These are phyloP conservation scores for Cryptoblepharus egeriae DNA, from an alignment of 2,797 vertebrate genomes.

Conservation along the genomic window DNA sequence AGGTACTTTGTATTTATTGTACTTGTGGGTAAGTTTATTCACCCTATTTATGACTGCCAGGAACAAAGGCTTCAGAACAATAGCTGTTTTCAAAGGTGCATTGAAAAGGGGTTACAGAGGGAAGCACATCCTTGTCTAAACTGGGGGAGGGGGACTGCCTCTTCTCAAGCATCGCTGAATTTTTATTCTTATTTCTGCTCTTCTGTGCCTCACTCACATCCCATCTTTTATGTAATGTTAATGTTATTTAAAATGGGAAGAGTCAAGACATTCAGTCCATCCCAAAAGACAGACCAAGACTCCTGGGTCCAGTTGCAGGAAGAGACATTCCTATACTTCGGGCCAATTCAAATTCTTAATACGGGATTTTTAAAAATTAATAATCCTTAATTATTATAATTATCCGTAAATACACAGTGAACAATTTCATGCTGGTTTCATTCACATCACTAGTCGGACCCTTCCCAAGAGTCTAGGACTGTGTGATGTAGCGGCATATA, in stretches of 20 bases:
- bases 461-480: no score
- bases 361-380: no score
- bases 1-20: slow-evolving; percentile 24
- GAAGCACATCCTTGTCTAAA: neutral
- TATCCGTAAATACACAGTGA: no score
- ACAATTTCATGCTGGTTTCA: no score
- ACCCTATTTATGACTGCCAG: neutral
- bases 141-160: neutral
- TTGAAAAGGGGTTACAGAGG: neutral
- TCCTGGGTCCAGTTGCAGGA: neutral
- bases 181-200: neutral
- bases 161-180: neutral
- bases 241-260: neutral
- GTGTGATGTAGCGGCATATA: no score
- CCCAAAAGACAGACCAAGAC: neutral
- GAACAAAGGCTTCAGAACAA: neutral
- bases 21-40: slow-evolving; percentile 6
- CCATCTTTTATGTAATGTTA: neutral
- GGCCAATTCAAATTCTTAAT: neutral
- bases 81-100: neutral
- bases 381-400: no score
- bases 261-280: neutral
- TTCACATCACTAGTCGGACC: no score
- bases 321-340: neutral
- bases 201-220: neutral